Base-by-base conservation (phyloP, 2,797 vertebrate species). In the Hozukius guyotensis region DNA sequence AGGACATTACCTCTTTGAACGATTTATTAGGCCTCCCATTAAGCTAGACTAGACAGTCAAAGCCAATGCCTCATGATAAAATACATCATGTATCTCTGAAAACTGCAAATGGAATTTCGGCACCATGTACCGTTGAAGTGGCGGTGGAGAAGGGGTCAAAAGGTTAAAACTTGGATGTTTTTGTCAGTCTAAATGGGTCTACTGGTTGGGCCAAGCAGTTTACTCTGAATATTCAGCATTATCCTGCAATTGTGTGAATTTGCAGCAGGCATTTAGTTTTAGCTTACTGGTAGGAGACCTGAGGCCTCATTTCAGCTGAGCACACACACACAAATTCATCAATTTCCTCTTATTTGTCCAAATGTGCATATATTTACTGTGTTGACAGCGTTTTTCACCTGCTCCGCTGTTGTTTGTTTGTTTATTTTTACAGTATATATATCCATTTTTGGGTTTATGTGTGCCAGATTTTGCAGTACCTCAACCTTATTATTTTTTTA, bases 21-120 rank as follows among this genome's bases (percentile, higher is more conserved):
- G 36, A 84, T 80, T 78, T 73, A 82, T 87, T 88, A 84, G 70
- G 77, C 62, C 34, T 72, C 49, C 62, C 69, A 83, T 88, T 87
- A 80, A 78, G 67, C 49, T 25, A 46, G 52, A 67, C 70, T 20
- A 49, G 42, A 62, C 62, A 77, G 29, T 77, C 68, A 75, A 70
- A 84, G 75, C 66, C 76, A 79, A 10, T 18, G 56, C 16, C 27
- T 64, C 14, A 0, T 75, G 66, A 72, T 81, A 59, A 61, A 83
- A 81, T 34, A 61, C 55, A 82, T 78, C 32, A 76, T 65, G 75
- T 73, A 24, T 66, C 27, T 53, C 61, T 68, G 56, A 80, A 78
- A 78, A 81, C 14, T 29, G 52, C 46, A 80, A 72, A 76, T 36
- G 8, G 60, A 78, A 79, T 31, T 59, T 57, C 7, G 22, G 56